Base-by-base conservation (phyloP, 1,140 invertebrate species). In the Drosophila equinoxialis region DNA sequence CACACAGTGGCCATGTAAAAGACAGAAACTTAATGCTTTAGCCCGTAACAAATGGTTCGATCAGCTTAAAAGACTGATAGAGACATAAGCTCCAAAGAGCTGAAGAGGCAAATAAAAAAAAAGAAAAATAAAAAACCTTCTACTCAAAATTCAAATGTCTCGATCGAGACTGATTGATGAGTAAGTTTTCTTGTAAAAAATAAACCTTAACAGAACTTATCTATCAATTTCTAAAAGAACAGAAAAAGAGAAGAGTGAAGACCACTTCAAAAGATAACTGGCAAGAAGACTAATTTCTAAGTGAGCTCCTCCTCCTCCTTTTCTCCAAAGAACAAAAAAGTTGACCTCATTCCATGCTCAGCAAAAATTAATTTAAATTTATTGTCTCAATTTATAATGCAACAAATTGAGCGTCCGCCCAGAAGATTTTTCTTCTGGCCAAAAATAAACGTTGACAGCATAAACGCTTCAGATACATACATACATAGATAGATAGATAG, bases 321-420 rank as follows among this genome's bases (percentile, higher is more conserved):
- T n/a, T n/a, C 20, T 45, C 13, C 39, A 58, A 67, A 10, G 14
- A 65, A 33, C 35, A 51, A 51, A 51, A 23, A 11, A 10, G 45
- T 51, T 51, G 55, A 64, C 39, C 58, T 62, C 73, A 65, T 59
- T 74, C 65, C 55, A 51, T 30, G 17, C 14, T 48, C 26, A 26
- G 67, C 68, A 51, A 42, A 83, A 87, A 89, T 81, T 81, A 90
- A 89, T 89, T 82, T 73, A 84, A 89, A 89, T 89, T 89, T 89
- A 89, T 89, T 78, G 78, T 68, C 69, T 84, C 85, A 84, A 90
- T 89, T 89, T 90, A 81, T 89, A 89, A 89, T 78, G 80, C 67
- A 65, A 68, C 71, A 75, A 83, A 83, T 83, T 68, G 63, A 63
- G 66, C 64, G 54, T 41, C 26, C 39, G 51, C 55, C 23, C 33